Evolutionary conservation across 2,888 invertebrate species (phyloP).

Genomic region (Eristalis arbustorum): DNA sequence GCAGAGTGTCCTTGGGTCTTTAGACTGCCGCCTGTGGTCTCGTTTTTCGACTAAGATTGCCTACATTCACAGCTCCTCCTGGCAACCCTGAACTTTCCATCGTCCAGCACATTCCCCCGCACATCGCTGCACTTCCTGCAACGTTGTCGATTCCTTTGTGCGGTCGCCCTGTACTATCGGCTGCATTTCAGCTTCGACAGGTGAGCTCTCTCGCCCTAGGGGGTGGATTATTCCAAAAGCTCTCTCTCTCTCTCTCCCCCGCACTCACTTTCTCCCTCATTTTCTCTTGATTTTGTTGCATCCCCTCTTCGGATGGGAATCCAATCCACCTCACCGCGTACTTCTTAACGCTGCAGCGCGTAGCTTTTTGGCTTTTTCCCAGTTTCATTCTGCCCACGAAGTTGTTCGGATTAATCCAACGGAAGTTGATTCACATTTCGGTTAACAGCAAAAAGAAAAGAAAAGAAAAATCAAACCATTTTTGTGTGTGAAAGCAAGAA

Average conservation of each 20-base stretch:
- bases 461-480: conserved; percentile 21
- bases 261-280: not conserved
- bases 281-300: not conserved
- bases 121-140: conserved; percentile 21
- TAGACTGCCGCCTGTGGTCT: too few species aligned
- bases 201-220: conserved; percentile 5
- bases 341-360: conserved; percentile 29
- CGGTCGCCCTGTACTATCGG: not conserved
- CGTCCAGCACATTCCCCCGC: not conserved
- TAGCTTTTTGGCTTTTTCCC: conserved; percentile 70
- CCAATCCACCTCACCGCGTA: conserved; percentile 6
- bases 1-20: not conserved
- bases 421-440: conserved; percentile 39
- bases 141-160: not conserved
- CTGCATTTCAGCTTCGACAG: conserved; percentile 48
- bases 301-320: conserved; percentile 16
- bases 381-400: conserved; percentile 66
- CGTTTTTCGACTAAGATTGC: too few species aligned
- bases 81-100: not conserved
- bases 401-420: conserved; percentile 65
- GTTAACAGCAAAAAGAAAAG: conserved; percentile 12
- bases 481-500: not conserved
- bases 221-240: conserved; percentile 15
- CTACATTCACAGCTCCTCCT: too few species aligned
- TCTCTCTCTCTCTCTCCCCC: not conserved